These are phyloP conservation scores for Eidolon dupreanum DNA, from an alignment of 2,797 vertebrate genomes.

Conservation along the genomic window DNA sequence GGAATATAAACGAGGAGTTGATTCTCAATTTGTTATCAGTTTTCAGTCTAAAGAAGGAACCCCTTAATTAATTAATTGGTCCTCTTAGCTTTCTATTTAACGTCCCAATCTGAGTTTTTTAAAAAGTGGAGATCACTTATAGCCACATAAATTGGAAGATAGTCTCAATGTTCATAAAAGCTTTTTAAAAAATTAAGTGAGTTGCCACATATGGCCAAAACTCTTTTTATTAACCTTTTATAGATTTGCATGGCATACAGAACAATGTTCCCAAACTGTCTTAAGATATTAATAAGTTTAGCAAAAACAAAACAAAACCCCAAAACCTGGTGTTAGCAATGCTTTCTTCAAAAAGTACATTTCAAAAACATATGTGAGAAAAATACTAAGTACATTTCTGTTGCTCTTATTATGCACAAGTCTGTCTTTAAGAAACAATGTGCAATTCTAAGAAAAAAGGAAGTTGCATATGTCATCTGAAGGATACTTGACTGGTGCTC, in stretches of 20 bases:
- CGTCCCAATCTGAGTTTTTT: slow-evolving; percentile 7
- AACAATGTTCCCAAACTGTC: background rate
- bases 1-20: slow-evolving; percentile 33
- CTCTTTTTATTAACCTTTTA: slow-evolving; percentile 36
- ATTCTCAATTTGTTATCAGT: slow-evolving; percentile 35
- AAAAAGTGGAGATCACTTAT: background rate
- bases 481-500: background rate
- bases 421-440: slow-evolving; percentile 39
- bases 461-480: background rate
- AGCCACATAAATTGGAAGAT: slow-evolving; percentile 44
- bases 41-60: slow-evolving; percentile 36
- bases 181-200: slow-evolving; percentile 11
- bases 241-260: slow-evolving; percentile 24
- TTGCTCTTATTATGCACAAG: slow-evolving; percentile 25
- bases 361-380: slow-evolving; percentile 54
- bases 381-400: slow-evolving; percentile 38
- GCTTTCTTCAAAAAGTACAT: slow-evolving; percentile 59
- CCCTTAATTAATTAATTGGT: slow-evolving; percentile 44
- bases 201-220: background rate
- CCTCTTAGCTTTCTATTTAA: slow-evolving; percentile 51
- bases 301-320: slow-evolving; percentile 29
- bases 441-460: slow-evolving; percentile 20
- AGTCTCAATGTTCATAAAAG: slow-evolving; percentile 45
- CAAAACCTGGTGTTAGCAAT: background rate
- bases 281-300: slow-evolving; percentile 59